Conservation (phyloP, 2,888 invertebrate species). For the Hofmannophila pseudospretella region DNA sequence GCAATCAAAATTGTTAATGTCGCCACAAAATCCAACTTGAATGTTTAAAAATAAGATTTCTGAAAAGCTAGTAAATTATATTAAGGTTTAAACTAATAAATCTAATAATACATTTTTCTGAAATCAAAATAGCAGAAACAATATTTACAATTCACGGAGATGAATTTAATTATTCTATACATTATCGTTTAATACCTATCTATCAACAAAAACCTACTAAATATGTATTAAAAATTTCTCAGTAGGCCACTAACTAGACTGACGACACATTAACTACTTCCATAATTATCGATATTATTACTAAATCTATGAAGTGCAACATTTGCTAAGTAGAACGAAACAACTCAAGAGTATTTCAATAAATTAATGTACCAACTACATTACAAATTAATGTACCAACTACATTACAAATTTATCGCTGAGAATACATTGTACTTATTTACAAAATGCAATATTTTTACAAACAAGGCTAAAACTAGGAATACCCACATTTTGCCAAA, state of each 20-base stretch:
- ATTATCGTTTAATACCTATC: conserved; percentile 67
- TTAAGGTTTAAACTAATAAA: no score
- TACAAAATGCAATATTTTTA: conserved; percentile 71
- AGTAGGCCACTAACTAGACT: conserved; percentile 62
- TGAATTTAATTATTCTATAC: conserved; percentile 65
- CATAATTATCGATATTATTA: conserved; percentile 61
- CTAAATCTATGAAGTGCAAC: conserved; percentile 72
- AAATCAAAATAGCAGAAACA: conserved; percentile 67
- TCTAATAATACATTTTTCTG: conserved; percentile 70
- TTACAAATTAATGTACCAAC: conserved; percentile 57
- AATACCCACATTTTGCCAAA: conserved; percentile 26
- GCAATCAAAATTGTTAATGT: conserved; percentile 41
- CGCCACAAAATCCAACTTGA: conserved; percentile 72
- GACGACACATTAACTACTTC: conserved; percentile 57
- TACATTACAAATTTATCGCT: conserved; percentile 52
- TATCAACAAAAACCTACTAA: conserved; percentile 70
- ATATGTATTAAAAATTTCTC: conserved; percentile 52
- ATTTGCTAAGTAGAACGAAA: conserved; percentile 69
- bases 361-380: conserved; percentile 66
- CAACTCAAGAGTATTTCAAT: conserved; percentile 71
- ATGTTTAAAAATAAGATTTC: conserved; percentile 48
- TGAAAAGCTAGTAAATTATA: conserved; percentile 62
- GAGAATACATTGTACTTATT: conserved; percentile 66
- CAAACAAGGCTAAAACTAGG: conserved; percentile 39
- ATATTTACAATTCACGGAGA: conserved; percentile 71